Evolutionary conservation across 2,113 vertebrate species (phyloP).

Genomic region (Eurypyga helias): DNA sequence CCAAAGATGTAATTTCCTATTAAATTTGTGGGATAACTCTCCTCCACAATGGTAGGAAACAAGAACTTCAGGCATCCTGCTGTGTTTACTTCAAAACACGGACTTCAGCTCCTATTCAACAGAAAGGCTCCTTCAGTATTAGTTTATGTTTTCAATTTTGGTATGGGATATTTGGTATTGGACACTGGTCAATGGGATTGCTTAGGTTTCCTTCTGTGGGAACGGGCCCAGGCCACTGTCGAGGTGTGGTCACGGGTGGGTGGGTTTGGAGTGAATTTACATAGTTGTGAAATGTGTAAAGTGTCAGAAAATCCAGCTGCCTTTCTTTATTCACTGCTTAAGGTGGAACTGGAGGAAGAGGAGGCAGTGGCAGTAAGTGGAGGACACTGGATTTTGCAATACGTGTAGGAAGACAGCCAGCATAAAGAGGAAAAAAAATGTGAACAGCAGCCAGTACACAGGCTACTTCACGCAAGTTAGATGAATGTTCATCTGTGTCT

Average conservation of each 20-base stretch:
- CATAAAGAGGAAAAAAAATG: conserved; percentile 66
- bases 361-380: conserved; percentile 45
- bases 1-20: background rate
- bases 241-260: background rate
- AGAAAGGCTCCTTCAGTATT: background rate
- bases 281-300: conserved; percentile 42
- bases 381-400: conserved; percentile 78
- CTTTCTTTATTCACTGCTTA: conserved; percentile 57
- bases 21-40: background rate
- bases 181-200: background rate
- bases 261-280: conserved; percentile 40
- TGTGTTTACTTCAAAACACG: background rate
- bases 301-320: conserved; percentile 30
- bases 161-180: background rate
- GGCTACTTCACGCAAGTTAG: conserved; percentile 8
- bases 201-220: background rate
- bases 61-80: background rate
- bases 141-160: background rate
- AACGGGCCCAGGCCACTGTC: background rate
- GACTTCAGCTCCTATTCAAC: background rate
- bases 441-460: conserved; percentile 68
- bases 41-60: background rate
- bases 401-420: conserved; percentile 77
- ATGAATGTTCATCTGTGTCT: conserved; percentile 40
- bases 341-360: conserved; percentile 34